phyloP scores from a whole-genome alignment of 2,113 vertebrate genomes.

The Triplophysa dalaica region DNA sequence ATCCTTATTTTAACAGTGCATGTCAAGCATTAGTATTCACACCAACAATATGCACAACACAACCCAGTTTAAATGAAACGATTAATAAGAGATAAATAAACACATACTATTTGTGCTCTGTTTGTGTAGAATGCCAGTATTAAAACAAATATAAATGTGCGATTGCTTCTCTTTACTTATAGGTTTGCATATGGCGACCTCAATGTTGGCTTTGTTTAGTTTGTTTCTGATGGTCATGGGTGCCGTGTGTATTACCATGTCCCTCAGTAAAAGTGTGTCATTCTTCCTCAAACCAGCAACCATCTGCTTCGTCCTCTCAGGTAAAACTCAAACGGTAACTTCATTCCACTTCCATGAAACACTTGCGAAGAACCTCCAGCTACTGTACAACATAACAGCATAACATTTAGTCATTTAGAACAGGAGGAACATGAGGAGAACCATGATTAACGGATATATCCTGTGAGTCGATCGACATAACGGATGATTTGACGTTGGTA shows the following conservation, averaged over 20 bases:
- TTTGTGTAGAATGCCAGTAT: background rate
- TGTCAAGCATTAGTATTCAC: no score
- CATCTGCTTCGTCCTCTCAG: slow-evolving; percentile 84
- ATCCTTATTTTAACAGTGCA: no score
- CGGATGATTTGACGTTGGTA: background rate
- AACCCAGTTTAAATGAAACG: no score
- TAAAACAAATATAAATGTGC: slow-evolving; percentile 57
- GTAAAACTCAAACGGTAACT: slow-evolving; percentile 59
- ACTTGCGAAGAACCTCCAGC: background rate
- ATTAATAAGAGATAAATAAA: no score
- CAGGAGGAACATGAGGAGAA: no score
- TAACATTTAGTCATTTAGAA: background rate
- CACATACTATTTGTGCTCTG: no score
- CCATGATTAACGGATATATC: background rate
- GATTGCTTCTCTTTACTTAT: slow-evolving; percentile 28
- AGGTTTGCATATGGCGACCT: slow-evolving; percentile 82
- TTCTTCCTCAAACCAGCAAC: slow-evolving; percentile 88
- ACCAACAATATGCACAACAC: no score
- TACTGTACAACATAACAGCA: slow-evolving; percentile 5
- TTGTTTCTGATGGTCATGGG: slow-evolving; percentile 83
- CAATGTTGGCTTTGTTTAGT: slow-evolving; percentile 78
- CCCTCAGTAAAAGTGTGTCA: slow-evolving; percentile 82
- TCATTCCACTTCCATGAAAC: background rate
- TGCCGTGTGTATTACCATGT: slow-evolving; percentile 84
- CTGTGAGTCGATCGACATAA: background rate